A percentile compares a stretch with the other conserved stretches of the same genome.
Conservation (phyloP, 1,140 invertebrate species). For the Nebria ingens region DNA sequence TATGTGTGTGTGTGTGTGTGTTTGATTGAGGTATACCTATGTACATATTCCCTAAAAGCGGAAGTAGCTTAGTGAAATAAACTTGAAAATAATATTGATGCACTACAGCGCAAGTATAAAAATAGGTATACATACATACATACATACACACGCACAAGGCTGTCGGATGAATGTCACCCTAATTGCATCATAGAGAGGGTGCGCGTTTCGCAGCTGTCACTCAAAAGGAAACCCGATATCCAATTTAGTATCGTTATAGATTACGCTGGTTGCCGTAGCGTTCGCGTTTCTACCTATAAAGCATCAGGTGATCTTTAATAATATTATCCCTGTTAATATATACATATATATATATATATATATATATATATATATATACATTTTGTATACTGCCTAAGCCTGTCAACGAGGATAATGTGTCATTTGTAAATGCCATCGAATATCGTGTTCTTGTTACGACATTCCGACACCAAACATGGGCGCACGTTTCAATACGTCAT, state of each 20-base stretch:
- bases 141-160: neutral
- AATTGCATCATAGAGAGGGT: neutral
- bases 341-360: too few relatives aligned
- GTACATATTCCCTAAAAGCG: too few relatives aligned
- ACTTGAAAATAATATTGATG: too few relatives aligned
- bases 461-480: too few relatives aligned
- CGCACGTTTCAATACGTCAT: too few relatives aligned
- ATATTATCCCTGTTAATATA: conserved; percentile 8
- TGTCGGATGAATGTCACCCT: conserved; percentile 1
- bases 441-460: too few relatives aligned
- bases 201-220: neutral
- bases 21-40: too few relatives aligned
- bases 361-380: too few relatives aligned
- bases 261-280: neutral
- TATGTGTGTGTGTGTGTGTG: too few relatives aligned
- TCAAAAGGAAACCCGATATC: conserved; percentile 6
- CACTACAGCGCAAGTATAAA: too few relatives aligned
- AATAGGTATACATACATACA: too few relatives aligned
- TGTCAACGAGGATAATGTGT: conserved; percentile 6
- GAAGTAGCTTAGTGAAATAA: too few relatives aligned
- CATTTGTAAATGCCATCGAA: conserved; percentile 8
- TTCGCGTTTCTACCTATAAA: neutral
- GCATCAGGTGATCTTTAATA: conserved; percentile 9
- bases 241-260: conserved; percentile 6
- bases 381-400: neutral